Evolutionary conservation across 2,113 vertebrate genomes (phyloP).

Genomic region (Oenanthe melanoleuca): DNA sequence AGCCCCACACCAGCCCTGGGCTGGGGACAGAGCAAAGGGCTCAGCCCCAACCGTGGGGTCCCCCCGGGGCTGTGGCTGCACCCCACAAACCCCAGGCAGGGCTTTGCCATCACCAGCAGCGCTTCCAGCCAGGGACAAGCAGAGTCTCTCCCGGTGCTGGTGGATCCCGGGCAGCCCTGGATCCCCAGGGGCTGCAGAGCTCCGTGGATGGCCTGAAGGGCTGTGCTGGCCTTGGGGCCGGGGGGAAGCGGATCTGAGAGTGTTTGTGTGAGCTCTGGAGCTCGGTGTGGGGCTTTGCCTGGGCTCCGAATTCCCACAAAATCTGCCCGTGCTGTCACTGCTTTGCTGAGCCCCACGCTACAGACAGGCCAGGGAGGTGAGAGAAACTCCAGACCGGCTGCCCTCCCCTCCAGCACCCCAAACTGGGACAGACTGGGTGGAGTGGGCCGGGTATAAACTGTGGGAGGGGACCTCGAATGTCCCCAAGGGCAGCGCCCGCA

Average conservation of each 20-base stretch:
- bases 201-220: rapidly evolving
- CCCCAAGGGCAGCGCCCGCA: rapidly evolving
- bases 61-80: background rate
- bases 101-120: background rate
- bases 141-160: background rate
- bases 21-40: no score
- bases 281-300: background rate
- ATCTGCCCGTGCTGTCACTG: background rate
- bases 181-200: background rate
- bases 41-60: no score
- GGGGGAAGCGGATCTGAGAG: rapidly evolving
- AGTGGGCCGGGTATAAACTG: background rate
- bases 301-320: background rate
- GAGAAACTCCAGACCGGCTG: background rate
- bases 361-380: background rate
- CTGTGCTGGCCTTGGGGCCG: background rate
- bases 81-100: background rate
- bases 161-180: background rate
- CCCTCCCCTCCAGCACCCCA: no score
- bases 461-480: rapidly evolving
- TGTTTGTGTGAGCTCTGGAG: background rate
- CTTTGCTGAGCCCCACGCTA: background rate
- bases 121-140: background rate
- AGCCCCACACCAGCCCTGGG: background rate
- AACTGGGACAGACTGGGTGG: background rate